Conservation (phyloP, 1,140 invertebrate species). For the Achroia grisella region DNA sequence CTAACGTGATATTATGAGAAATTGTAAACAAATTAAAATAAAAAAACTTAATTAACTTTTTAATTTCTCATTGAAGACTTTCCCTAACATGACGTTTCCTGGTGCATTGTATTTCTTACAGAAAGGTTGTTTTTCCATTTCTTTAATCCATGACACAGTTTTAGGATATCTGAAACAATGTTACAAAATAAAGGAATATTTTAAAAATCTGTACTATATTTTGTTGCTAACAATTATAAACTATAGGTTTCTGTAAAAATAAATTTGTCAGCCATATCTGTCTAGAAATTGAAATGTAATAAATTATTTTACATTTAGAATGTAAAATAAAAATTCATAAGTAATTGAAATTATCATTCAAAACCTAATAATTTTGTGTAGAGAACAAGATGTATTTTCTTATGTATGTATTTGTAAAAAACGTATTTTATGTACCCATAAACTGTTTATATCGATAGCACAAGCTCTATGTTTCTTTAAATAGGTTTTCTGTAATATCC, state of each 20-base stretch:
- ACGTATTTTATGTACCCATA: too few species aligned
- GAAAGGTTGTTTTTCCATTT: slow-evolving; percentile 23
- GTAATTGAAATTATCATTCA: background rate
- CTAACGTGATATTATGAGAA: background rate
- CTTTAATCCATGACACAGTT: slow-evolving; percentile 21
- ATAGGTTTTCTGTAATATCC: too few species aligned
- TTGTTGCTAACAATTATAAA: background rate
- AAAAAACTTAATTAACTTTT: background rate
- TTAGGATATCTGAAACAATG: slow-evolving; percentile 30
- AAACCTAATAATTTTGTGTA: too few species aligned
- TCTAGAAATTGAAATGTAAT: background rate
- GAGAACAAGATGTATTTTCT: too few species aligned
- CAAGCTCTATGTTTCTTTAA: too few species aligned
- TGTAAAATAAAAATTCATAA: background rate
- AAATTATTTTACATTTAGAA: background rate
- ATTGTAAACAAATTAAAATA: background rate
- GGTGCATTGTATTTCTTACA: slow-evolving; percentile 18
- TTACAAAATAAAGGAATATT: background rate
- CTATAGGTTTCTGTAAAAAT: background rate
- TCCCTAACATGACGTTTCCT: slow-evolving; percentile 6
- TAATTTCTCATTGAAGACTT: slow-evolving; percentile 4
- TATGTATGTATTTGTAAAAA: too few species aligned
- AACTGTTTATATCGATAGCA: too few species aligned
- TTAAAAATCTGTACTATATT: background rate
- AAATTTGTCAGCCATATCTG: background rate